These are phyloP conservation scores for Drosophila borborema DNA, from an alignment of 2,888 invertebrate species.

Conservation along the genomic window DNA sequence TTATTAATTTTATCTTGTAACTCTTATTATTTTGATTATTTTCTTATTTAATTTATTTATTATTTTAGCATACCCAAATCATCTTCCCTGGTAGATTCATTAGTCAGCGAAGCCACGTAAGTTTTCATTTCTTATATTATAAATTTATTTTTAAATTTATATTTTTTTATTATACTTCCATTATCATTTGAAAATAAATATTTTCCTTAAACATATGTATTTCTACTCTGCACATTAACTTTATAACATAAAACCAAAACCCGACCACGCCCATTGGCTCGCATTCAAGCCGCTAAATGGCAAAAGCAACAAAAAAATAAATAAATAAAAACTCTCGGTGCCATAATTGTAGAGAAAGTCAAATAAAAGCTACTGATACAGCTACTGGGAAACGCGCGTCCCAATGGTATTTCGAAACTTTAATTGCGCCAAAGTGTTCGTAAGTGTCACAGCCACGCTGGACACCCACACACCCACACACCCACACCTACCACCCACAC, in stretches of 20 bases:
- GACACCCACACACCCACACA: background rate
- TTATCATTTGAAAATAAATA: background rate
- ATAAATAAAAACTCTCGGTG: slow-evolving; percentile 19
- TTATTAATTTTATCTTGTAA: slow-evolving; percentile 22
- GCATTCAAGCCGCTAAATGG: slow-evolving; percentile 36
- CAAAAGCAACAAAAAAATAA: slow-evolving; percentile 13
- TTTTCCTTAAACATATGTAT: background rate
- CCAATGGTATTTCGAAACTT: slow-evolving; percentile 62
- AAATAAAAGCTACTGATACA: slow-evolving; percentile 43
- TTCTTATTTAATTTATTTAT: slow-evolving; percentile 24
- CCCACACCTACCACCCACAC: slow-evolving; percentile 1
- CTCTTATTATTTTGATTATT: slow-evolving; percentile 7
- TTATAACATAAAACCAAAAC: slow-evolving; percentile 12
- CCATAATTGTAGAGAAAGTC: slow-evolving; percentile 61
- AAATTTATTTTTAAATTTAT: background rate
- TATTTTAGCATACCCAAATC: slow-evolving; percentile 71
- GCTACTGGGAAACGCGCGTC: slow-evolving; percentile 37
- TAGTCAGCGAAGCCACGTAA: slow-evolving; percentile 81
- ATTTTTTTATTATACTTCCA: background rate
- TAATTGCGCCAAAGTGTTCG: slow-evolving; percentile 61
- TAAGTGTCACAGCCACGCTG: slow-evolving; percentile 35
- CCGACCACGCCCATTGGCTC: slow-evolving; percentile 27
- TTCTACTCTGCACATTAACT: slow-evolving; percentile 1
- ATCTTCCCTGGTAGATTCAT: slow-evolving; percentile 77
- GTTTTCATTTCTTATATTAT: slow-evolving; percentile 39